A percentile compares a stretch with the other conserved stretches of the same genome.
phyloP scores from a whole-genome alignment of 2,888 invertebrate genomes.

The Geotrupes spiniger region DNA sequence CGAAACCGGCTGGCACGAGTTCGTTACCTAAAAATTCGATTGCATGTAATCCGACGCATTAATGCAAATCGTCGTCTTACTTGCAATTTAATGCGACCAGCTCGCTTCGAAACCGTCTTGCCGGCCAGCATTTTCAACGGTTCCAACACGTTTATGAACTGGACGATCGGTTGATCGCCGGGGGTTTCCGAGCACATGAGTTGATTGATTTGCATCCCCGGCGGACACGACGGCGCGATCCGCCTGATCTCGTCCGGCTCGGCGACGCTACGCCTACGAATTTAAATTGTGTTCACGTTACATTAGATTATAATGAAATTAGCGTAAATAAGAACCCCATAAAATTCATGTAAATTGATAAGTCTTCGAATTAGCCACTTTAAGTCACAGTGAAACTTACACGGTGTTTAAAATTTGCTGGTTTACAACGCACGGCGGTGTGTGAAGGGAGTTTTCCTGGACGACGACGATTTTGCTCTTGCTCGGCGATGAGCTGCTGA shows the following conservation, averaged over 20 bases:
- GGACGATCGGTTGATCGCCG: slow-evolving; percentile 48
- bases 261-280: no score
- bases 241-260: slow-evolving; percentile 1
- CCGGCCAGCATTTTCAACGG: slow-evolving; percentile 45
- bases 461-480: slow-evolving; percentile 79
- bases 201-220: slow-evolving; percentile 47
- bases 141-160: slow-evolving; percentile 46
- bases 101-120: slow-evolving; percentile 40
- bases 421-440: not conserved
- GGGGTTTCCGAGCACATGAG: slow-evolving; percentile 48
- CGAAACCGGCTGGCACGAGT: slow-evolving; percentile 52
- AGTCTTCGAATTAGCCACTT: no score
- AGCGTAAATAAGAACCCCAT: no score
- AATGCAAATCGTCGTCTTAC: slow-evolving; percentile 34
- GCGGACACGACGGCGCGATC: slow-evolving; percentile 29
- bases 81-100: slow-evolving; percentile 43
- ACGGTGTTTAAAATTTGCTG: no score
- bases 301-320: no score
- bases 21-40: slow-evolving; percentile 38
- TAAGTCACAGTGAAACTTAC: no score
- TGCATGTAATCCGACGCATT: slow-evolving; percentile 9
- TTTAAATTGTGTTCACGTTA: no score
- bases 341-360: no score
- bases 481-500: slow-evolving; percentile 73
- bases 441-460: slow-evolving; percentile 60